Conservation (phyloP, 2,888 invertebrate species). For the Osedax frankpressi region DNA sequence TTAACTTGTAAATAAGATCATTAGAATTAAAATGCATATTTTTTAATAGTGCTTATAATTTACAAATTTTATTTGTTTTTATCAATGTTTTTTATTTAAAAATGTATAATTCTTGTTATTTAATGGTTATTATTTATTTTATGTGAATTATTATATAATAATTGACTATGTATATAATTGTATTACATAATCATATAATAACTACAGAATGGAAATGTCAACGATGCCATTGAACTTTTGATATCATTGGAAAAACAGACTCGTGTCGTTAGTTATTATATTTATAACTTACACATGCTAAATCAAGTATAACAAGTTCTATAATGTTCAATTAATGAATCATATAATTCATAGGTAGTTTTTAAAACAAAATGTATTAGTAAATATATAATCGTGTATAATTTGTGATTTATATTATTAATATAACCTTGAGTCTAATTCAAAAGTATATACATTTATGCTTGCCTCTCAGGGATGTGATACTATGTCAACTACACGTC, state of each 20-base stretch:
- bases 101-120: slow-evolving; percentile 26
- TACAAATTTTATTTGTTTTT: no score
- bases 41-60: no score
- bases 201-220: slow-evolving; percentile 70
- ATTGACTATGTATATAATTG: no score
- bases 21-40: no score
- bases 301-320: no score
- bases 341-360: neutral
- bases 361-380: neutral
- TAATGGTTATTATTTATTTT: no score
- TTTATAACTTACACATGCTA: no score
- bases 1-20: no score
- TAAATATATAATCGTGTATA: neutral
- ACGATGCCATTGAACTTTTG: slow-evolving; percentile 82
- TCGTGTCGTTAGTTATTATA: slow-evolving; percentile 66
- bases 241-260: slow-evolving; percentile 88
- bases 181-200: no score
- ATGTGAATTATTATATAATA: no score
- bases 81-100: neutral
- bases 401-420: neutral
- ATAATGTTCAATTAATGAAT: neutral
- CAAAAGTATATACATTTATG: no score
- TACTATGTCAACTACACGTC: slow-evolving; percentile 81
- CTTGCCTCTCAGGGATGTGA: slow-evolving; percentile 83
- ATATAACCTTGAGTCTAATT: no score